Conservation (phyloP, 1,140 invertebrate genomes). For the Heliconius himera region DNA sequence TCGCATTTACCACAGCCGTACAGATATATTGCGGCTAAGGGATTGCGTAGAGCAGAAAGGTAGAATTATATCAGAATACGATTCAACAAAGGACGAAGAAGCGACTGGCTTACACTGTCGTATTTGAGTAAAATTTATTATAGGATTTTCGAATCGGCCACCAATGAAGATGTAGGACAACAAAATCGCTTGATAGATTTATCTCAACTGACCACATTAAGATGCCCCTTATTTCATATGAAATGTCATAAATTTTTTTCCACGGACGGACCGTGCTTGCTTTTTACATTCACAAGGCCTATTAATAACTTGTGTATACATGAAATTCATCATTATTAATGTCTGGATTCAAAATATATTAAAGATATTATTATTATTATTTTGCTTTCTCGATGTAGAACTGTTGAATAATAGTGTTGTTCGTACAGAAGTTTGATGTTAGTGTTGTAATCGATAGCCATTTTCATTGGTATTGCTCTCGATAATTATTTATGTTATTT, state of each 20-base stretch:
- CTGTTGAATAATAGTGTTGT: slow-evolving; percentile 34
- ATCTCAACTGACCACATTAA: slow-evolving; percentile 78
- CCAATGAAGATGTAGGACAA: slow-evolving; percentile 81
- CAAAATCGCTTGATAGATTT: slow-evolving; percentile 82
- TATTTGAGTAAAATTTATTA: slow-evolving; percentile 81
- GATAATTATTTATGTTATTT: no score
- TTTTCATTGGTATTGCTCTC: neutral
- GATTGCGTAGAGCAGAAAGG: slow-evolving; percentile 2
- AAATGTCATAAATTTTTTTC: slow-evolving; percentile 71
- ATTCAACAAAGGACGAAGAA: slow-evolving; percentile 75
- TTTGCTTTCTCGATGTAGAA: slow-evolving; percentile 29
- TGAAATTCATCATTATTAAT: slow-evolving; percentile 42
- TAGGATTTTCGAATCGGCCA: slow-evolving; percentile 81
- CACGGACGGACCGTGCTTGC: slow-evolving; percentile 37
- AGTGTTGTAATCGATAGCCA: slow-evolving; percentile 12
- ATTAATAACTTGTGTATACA: slow-evolving; percentile 40
- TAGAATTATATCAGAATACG: slow-evolving; percentile 73
- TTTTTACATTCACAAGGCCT: slow-evolving; percentile 52
- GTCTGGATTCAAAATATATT: slow-evolving; percentile 26
- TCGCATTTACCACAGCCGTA: slow-evolving; percentile 28
- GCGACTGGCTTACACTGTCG: slow-evolving; percentile 79
- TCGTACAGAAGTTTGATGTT: slow-evolving; percentile 20
- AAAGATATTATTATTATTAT: slow-evolving; percentile 32
- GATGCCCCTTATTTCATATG: slow-evolving; percentile 74
- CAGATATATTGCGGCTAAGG: slow-evolving; percentile 4